These are phyloP conservation scores for Pseudomugil tenellus DNA, from an alignment of 2,797 vertebrate species.

Conservation along the genomic window DNA sequence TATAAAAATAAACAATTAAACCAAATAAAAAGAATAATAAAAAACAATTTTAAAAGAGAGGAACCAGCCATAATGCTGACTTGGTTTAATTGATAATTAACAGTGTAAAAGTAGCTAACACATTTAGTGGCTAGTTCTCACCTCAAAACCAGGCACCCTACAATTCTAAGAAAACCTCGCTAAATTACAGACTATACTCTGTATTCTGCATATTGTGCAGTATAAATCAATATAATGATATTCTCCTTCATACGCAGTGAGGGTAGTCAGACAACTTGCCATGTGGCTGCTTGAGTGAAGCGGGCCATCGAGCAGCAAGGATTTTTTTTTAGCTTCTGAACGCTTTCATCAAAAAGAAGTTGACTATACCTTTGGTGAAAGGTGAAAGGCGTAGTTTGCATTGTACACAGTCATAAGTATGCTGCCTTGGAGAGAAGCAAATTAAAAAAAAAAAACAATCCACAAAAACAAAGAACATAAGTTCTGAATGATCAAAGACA, in stretches of 20 bases:
- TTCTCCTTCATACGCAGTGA: conserved; percentile 73
- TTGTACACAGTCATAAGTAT: conserved; percentile 56
- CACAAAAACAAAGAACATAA: conserved; percentile 8
- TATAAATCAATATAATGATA: conserved; percentile 55
- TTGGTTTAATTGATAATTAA: conserved; percentile 76
- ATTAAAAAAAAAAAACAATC: conserved; percentile 23
- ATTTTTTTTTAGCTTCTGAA: conserved; percentile 65
- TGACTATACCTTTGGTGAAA: conserved; percentile 76
- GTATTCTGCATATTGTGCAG: conserved; percentile 34
- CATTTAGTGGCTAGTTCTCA: conserved; percentile 80
- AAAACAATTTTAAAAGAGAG: conserved; percentile 53
- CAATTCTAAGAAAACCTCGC: conserved; percentile 57
- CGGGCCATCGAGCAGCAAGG: conserved; percentile 55
- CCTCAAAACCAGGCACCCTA: conserved; percentile 68
- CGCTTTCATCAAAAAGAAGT: conserved; percentile 68
- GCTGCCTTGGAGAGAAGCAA: conserved; percentile 66
- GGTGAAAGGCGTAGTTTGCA: conserved; percentile 66
- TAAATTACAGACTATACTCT: conserved; percentile 60
- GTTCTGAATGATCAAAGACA: conserved; percentile 38
- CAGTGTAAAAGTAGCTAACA: conserved; percentile 74
- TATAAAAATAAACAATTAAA: conserved; percentile 46
- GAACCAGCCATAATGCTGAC: conserved; percentile 62
- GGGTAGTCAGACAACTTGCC: conserved; percentile 52
- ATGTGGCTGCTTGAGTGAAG: conserved; percentile 46
- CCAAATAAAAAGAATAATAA: conserved; percentile 29